Evolutionary conservation across 2,888 invertebrate species (phyloP).

Genomic region (Neelides folsomi): DNA sequence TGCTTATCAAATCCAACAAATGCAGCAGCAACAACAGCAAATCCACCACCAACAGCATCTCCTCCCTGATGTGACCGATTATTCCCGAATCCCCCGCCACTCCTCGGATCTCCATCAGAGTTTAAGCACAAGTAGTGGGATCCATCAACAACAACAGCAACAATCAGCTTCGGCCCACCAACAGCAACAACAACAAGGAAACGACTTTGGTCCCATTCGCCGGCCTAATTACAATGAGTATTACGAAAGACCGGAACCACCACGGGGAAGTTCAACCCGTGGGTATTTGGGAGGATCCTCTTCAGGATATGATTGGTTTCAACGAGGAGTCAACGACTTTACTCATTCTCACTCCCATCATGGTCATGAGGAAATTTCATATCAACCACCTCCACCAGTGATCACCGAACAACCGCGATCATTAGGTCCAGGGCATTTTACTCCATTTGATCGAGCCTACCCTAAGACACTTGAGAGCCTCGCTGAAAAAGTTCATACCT

Average conservation of each 20-base stretch:
- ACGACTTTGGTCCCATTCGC: conserved; percentile 19
- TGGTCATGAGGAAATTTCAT: conserved; percentile 44
- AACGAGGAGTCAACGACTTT: background rate
- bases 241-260: conserved; percentile 27
- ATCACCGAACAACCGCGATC: conserved; percentile 80
- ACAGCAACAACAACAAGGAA: too few relatives aligned
- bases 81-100: conserved; percentile 10
- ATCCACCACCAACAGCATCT: conserved; percentile 25
- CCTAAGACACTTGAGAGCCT: conserved; percentile 80
- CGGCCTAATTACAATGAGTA: conserved; percentile 28
- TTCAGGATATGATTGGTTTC: conserved; percentile 15
- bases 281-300: conserved; percentile 4
- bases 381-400: conserved; percentile 64
- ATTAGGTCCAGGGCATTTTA: conserved; percentile 61
- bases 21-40: conserved; percentile 46
- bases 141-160: too few relatives aligned
- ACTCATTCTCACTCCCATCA: conserved; percentile 2
- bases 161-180: too few relatives aligned
- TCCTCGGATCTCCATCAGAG: conserved; percentile 13
- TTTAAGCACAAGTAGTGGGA: background rate
- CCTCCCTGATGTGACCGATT: conserved; percentile 32
- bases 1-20: conserved; percentile 8
- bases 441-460: conserved; percentile 71
- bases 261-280: conserved; percentile 10
- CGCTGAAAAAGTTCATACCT: conserved; percentile 83